Conservation (phyloP, 92 coral and sea anemone species). For the Siderastrea radians region DNA sequence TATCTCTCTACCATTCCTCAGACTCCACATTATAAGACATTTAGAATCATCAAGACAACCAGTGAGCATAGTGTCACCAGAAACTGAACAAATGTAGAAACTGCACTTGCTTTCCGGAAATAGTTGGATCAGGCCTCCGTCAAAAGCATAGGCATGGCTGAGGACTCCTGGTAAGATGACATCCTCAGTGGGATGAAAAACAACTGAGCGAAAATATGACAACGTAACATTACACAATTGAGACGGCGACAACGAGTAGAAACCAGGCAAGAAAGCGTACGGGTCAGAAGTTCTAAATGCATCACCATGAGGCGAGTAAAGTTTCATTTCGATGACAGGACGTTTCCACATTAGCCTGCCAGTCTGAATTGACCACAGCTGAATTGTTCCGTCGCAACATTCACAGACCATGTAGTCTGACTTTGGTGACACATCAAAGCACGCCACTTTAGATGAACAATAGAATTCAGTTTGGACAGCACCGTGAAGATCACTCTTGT, state of each 20-base stretch:
- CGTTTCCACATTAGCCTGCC: constrained; percentile 13
- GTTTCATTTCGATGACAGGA: not conserved
- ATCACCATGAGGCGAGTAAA: not conserved
- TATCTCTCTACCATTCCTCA: constrained; percentile 6
- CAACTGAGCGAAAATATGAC: not conserved
- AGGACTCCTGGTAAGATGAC: constrained; percentile 2
- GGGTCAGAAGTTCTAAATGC: not conserved
- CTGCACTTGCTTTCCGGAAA: constrained; percentile 8
- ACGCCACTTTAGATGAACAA: not conserved
- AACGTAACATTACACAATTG: too few relatives aligned
- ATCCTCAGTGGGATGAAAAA: constrained; percentile 22
- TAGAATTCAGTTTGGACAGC: not conserved
- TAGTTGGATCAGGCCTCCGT: not conserved
- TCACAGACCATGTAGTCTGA: constrained; percentile 19
- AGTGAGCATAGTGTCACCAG: constrained; percentile 19
- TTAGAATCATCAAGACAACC: constrained; percentile 12
- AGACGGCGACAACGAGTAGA: too few relatives aligned
- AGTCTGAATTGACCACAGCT: constrained; percentile 9
- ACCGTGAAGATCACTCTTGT: not conserved
- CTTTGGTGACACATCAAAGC: constrained; percentile 1
- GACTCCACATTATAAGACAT: constrained; percentile 17
- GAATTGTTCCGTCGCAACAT: not conserved
- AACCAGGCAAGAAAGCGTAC: too few relatives aligned
- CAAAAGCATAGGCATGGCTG: not conserved
- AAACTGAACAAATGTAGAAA: constrained; percentile 5